These are phyloP conservation scores for Upupa epops DNA, from an alignment of 2,113 vertebrate species.

Conservation along the genomic window DNA sequence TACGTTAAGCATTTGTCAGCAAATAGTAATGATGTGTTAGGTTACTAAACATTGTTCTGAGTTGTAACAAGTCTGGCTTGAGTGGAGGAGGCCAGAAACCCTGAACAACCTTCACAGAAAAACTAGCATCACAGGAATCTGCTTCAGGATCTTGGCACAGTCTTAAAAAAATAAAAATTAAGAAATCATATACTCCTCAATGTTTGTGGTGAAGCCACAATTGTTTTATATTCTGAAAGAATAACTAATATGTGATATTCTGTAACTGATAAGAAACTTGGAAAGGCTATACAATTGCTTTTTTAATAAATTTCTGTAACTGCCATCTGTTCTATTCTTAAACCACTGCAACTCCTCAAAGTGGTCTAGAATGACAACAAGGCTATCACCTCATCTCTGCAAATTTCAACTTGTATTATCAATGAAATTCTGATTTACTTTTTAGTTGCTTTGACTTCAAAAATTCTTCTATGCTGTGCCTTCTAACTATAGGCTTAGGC, in stretches of 20 bases:
- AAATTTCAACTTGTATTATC: background rate
- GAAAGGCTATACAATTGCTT: too few relatives aligned
- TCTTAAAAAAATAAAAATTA: background rate
- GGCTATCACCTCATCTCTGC: background rate
- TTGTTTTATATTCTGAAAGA: background rate
- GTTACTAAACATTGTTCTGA: background rate
- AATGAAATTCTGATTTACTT: background rate
- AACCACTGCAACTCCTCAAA: background rate
- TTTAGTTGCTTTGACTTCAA: background rate
- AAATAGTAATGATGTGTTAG: background rate
- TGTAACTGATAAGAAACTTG: background rate
- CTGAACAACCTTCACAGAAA: background rate
- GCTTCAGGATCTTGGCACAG: background rate
- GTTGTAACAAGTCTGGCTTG: background rate
- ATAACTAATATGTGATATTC: background rate
- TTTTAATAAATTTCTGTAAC: background rate
- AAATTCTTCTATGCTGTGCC: background rate
- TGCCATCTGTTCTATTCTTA: background rate
- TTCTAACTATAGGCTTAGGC: background rate
- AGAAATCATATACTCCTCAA: accelerated
- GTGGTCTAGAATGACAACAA: background rate
- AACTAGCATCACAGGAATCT: background rate
- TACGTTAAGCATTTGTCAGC: background rate
- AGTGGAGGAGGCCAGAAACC: background rate
- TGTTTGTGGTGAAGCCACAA: background rate